Evolutionary conservation across 2,113 vertebrate species (phyloP).

Genomic region (Cephalopholis sonnerati): DNA sequence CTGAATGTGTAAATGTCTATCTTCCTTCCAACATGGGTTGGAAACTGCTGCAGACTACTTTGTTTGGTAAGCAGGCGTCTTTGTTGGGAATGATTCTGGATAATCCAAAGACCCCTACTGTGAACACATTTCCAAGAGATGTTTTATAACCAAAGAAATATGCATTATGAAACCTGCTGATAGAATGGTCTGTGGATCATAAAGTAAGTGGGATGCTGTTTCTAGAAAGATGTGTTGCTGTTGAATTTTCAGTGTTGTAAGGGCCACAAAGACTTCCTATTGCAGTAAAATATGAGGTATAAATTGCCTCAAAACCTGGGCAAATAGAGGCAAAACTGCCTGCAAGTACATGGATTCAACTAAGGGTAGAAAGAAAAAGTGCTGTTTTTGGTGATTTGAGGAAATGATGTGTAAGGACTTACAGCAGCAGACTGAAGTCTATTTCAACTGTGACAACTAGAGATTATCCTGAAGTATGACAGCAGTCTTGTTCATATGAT

Average conservation of each 20-base stretch:
- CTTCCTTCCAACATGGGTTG: background rate
- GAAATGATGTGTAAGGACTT: background rate
- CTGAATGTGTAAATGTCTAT: background rate
- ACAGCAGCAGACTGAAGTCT: background rate
- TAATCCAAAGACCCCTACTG: background rate
- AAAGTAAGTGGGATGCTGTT: background rate
- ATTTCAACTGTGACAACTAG: background rate
- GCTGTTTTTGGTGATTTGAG: background rate
- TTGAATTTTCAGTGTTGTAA: background rate
- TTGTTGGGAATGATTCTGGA: background rate
- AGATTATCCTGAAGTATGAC: background rate
- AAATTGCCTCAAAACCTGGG: background rate
- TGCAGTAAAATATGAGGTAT: too few species aligned
- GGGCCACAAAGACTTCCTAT: background rate
- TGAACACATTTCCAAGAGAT: background rate
- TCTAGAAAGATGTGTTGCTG: background rate
- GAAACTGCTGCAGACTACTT: background rate
- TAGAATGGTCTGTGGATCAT: background rate
- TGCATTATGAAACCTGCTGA: background rate
- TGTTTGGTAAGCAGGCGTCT: background rate
- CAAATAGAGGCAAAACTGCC: background rate
- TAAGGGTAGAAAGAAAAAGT: background rate
- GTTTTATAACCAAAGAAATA: background rate
- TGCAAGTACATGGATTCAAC: background rate
- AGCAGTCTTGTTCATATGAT: background rate